These are phyloP conservation scores for Selene dorsalis DNA, from an alignment of 2,797 vertebrate species.

Conservation along the genomic window DNA sequence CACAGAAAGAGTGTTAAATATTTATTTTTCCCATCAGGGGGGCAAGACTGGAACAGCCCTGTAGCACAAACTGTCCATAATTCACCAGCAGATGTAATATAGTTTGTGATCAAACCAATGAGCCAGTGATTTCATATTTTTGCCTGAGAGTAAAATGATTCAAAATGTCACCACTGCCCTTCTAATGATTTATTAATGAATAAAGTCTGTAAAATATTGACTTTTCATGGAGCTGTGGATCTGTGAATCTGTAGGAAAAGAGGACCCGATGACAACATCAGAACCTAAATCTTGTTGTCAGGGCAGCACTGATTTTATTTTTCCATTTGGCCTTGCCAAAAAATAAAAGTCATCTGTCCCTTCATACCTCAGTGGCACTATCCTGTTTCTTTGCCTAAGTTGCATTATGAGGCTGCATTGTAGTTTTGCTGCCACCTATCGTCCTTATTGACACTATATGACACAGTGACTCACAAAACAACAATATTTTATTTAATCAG, in stretches of 20 bases:
- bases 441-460: no score
- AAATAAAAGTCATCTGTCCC: neutral
- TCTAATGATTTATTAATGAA: neutral
- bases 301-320: neutral
- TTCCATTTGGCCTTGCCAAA: neutral
- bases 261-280: neutral
- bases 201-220: neutral
- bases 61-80: neutral
- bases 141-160: neutral
- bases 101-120: neutral
- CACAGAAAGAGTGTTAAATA: neutral
- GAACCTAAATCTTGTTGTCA: neutral
- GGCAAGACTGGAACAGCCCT: neutral
- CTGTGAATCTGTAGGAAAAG: neutral
- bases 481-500: constrained; percentile 27
- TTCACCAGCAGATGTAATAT: neutral
- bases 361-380: neutral
- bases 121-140: neutral
- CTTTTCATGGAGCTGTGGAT: neutral
- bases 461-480: constrained; percentile 4
- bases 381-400: neutral
- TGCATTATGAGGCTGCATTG: neutral
- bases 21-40: constrained; percentile 25
- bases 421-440: constrained; percentile 27
- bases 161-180: neutral